phyloP scores from a whole-genome alignment of 2,888 invertebrate species.

The Amblyteles armatorius region DNA sequence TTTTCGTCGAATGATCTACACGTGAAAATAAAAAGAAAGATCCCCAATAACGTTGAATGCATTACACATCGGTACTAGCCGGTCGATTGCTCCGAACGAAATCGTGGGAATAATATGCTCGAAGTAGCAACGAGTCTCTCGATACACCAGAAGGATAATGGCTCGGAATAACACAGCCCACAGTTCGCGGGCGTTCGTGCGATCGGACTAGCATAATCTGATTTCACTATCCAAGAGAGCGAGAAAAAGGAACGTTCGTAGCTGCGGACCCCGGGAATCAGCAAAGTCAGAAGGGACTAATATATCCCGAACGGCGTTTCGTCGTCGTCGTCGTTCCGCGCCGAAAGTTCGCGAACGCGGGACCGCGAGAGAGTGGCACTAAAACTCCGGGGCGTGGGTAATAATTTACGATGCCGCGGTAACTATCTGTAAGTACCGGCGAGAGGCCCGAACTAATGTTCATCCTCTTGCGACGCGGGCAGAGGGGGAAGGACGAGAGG shows the following conservation, averaged over 20 bases:
- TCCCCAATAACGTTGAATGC: not conserved
- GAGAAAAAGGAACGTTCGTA: not conserved
- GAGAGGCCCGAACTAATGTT: constrained; percentile 75
- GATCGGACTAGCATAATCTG: constrained; percentile 33
- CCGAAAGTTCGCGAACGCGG: constrained; percentile 65
- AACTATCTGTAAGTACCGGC: constrained; percentile 82
- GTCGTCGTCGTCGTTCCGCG: constrained; percentile 57
- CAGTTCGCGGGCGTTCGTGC: constrained; percentile 23
- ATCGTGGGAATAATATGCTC: constrained; percentile 38
- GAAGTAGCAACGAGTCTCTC: constrained; percentile 17
- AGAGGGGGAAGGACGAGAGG: constrained; percentile 54
- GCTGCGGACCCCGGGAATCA: not conserved
- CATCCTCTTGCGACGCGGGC: constrained; percentile 71
- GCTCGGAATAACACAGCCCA: constrained; percentile 19
- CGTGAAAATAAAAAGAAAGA: not conserved
- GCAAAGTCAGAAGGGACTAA: constrained; percentile 5
- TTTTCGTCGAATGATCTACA: constrained; percentile 3
- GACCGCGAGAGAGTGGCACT: constrained; percentile 75
- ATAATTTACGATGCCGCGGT: constrained; percentile 83
- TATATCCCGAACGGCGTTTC: constrained; percentile 31
- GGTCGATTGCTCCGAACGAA: constrained; percentile 6
- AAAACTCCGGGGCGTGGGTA: constrained; percentile 81
- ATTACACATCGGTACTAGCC: not conserved
- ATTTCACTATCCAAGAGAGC: constrained; percentile 36
- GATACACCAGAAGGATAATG: constrained; percentile 34